phyloP scores from a whole-genome alignment of 1,140 invertebrate genomes.

The Brachionus manjavacas region DNA sequence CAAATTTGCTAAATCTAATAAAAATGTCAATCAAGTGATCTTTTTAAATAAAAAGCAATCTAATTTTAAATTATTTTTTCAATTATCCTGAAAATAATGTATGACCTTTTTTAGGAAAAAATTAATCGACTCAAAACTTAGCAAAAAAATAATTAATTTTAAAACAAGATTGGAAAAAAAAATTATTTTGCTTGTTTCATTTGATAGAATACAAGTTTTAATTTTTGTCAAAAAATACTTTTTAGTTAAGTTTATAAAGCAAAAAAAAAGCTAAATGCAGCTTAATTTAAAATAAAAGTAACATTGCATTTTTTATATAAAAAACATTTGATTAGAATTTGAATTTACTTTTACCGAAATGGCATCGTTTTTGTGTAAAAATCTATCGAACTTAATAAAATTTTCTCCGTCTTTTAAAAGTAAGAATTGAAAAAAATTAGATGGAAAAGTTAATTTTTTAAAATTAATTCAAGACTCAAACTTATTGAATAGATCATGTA shows the following conservation, averaged over 20 bases:
- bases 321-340: background rate
- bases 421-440: background rate
- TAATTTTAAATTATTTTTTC: too few species aligned
- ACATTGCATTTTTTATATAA: background rate
- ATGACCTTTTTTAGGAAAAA: too few species aligned
- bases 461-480: background rate
- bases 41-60: too few species aligned
- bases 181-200: too few species aligned
- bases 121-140: too few species aligned
- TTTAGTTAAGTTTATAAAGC: background rate
- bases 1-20: too few species aligned
- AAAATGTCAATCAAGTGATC: too few species aligned
- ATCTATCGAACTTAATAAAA: background rate
- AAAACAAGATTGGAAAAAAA: too few species aligned
- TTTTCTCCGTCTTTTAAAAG: background rate
- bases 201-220: too few species aligned
- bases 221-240: background rate
- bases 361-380: constrained; percentile 28
- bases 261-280: background rate
- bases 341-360: background rate
- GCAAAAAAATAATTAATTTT: too few species aligned
- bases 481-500: background rate
- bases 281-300: background rate
- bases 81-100: too few species aligned
- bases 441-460: background rate